These are phyloP conservation scores for Ariolimax columbianus DNA, from an alignment of 2,888 invertebrate species.

Conservation along the genomic window DNA sequence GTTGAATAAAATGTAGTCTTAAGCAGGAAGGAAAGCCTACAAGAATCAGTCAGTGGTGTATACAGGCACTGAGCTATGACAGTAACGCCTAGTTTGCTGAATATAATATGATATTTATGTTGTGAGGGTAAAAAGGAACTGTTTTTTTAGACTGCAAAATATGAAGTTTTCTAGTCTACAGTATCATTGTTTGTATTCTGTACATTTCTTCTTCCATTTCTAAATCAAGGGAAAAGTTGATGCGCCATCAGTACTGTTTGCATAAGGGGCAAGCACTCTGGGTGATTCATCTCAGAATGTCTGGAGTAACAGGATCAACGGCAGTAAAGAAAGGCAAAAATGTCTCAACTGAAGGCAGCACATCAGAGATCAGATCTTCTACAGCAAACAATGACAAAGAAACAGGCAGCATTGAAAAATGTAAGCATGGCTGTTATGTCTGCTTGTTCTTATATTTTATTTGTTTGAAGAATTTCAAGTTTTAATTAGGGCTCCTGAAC, in stretches of 20 bases:
- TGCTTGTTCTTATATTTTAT: too few relatives aligned
- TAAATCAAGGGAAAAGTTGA: constrained; percentile 52
- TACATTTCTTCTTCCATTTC: too few relatives aligned
- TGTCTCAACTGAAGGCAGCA: neutral
- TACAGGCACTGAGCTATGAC: too few relatives aligned
- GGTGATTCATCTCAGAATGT: constrained; percentile 51
- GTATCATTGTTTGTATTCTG: neutral
- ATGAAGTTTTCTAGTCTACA: neutral
- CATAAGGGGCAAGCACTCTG: constrained; percentile 49
- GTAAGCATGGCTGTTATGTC: neutral
- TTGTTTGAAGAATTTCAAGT: too few relatives aligned
- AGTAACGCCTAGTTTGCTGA: too few relatives aligned
- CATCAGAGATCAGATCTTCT: neutral
- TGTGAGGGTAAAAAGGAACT: too few relatives aligned
- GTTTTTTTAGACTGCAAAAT: too few relatives aligned
- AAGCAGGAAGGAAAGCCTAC: too few relatives aligned
- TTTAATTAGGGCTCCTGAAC: too few relatives aligned
- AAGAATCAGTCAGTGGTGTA: too few relatives aligned
- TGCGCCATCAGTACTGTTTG: constrained; percentile 52
- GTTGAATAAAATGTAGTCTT: too few relatives aligned
- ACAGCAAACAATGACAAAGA: neutral
- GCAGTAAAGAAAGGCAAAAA: constrained; percentile 16
- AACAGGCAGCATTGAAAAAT: neutral
- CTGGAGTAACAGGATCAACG: constrained; percentile 30
- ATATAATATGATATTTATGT: too few relatives aligned